phyloP scores from a whole-genome alignment of 2,797 vertebrate genomes.

The Schizopygopsis malacanthus region DNA sequence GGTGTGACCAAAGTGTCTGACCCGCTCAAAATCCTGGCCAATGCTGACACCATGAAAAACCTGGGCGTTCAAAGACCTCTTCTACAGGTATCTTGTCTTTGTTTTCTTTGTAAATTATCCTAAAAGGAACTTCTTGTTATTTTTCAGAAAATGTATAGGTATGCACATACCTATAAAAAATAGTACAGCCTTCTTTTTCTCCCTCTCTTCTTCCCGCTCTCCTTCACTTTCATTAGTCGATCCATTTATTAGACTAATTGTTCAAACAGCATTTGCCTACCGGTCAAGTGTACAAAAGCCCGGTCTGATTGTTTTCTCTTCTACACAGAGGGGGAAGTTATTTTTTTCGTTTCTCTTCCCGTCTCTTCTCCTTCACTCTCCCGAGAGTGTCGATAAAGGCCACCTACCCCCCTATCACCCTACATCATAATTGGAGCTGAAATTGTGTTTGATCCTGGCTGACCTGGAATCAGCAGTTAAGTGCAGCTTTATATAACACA shows the following conservation, averaged over 20 bases:
- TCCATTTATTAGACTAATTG: conserved; percentile 18
- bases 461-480: conserved; percentile 58
- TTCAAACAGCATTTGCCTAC: conserved; percentile 23
- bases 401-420: conserved; percentile 61
- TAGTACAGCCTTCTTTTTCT: neutral
- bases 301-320: conserved; percentile 39
- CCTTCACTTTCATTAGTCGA: neutral
- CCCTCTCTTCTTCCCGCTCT: neutral
- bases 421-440: conserved; percentile 66
- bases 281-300: conserved; percentile 31
- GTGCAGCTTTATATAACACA: conserved; percentile 52
- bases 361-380: conserved; percentile 31
- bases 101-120: neutral
- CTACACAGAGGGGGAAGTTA: conserved; percentile 5
- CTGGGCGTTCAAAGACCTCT: conserved; percentile 93
- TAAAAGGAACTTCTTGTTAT: neutral
- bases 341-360: neutral
- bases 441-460: conserved; percentile 62
- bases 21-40: conserved; percentile 92
- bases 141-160: neutral
- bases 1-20: conserved; percentile 91
- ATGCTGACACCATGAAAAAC: conserved; percentile 94
- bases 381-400: conserved; percentile 54
- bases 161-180: neutral
- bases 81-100: conserved; percentile 83